phyloP scores from a whole-genome alignment of 2,888 invertebrate genomes.

The Ochropacha duplaris region DNA sequence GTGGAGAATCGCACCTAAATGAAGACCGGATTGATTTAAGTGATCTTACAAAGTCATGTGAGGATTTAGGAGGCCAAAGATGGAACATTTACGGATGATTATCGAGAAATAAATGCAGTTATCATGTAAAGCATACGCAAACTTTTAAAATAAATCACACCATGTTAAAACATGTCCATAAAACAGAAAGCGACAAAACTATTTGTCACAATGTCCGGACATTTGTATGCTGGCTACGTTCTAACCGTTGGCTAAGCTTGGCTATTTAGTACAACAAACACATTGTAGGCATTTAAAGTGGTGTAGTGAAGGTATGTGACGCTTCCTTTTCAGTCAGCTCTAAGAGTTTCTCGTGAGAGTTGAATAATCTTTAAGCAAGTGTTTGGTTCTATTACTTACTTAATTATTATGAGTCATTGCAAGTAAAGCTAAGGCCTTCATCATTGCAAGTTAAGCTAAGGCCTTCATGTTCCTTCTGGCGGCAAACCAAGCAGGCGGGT shows the following conservation, averaged over 20 bases:
- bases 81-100: too few species aligned
- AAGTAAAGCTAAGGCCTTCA: not conserved
- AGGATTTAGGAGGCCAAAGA: too few species aligned
- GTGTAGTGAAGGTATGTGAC: slow-evolving; percentile 20
- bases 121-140: not conserved
- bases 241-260: slow-evolving; percentile 35
- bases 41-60: too few species aligned
- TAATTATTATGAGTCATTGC: not conserved
- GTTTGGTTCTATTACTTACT: not conserved
- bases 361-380: slow-evolving; percentile 3
- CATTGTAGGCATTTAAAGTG: slow-evolving; percentile 50
- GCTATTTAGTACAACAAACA: slow-evolving; percentile 44
- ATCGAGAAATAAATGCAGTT: too few species aligned
- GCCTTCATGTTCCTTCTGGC: too few species aligned
- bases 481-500: too few species aligned
- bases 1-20: too few species aligned
- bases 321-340: slow-evolving; percentile 26
- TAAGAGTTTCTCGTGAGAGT: slow-evolving; percentile 2
- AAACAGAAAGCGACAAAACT: slow-evolving; percentile 9
- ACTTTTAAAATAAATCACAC: not conserved
- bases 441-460: too few species aligned
- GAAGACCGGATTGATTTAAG: too few species aligned
- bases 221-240: slow-evolving; percentile 54
- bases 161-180: not conserved
- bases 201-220: slow-evolving; percentile 36